Conservation (phyloP, 92 coral and sea anemone genomes). For the Zoanthus gigantus region DNA sequence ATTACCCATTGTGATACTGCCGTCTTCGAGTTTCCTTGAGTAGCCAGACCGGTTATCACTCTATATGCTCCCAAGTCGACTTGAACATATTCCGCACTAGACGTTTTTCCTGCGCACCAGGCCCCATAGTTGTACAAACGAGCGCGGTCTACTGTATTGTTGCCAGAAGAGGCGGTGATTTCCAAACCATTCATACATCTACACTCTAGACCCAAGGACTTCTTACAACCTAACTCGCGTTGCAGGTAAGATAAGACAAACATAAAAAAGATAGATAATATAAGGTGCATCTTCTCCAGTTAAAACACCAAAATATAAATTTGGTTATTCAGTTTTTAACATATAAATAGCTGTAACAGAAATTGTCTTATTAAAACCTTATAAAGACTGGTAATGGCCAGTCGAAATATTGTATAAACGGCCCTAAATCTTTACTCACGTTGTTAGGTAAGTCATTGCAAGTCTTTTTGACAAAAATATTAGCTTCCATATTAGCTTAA, state of each 20-base stretch:
- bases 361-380: no score
- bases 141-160: slow-evolving; percentile 17
- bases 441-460: no score
- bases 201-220: slow-evolving; percentile 22
- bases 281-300: no score
- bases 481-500: no score
- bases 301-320: no score
- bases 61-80: slow-evolving; percentile 4
- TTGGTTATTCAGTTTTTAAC: background rate
- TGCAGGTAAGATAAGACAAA: background rate
- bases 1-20: slow-evolving; percentile 1
- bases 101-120: slow-evolving; percentile 24
- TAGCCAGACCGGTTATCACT: slow-evolving; percentile 3
- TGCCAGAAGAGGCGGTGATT: slow-evolving; percentile 31
- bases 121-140: slow-evolving; percentile 44
- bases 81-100: slow-evolving; percentile 16
- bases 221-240: background rate
- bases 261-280: background rate
- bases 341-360: no score
- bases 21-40: slow-evolving; percentile 12
- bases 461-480: no score
- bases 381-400: no score
- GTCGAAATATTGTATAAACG: no score
- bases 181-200: background rate
- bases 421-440: no score